These are phyloP conservation scores for Heterohyrax brucei DNA, from an alignment of 2,797 vertebrate genomes.

Conservation along the genomic window DNA sequence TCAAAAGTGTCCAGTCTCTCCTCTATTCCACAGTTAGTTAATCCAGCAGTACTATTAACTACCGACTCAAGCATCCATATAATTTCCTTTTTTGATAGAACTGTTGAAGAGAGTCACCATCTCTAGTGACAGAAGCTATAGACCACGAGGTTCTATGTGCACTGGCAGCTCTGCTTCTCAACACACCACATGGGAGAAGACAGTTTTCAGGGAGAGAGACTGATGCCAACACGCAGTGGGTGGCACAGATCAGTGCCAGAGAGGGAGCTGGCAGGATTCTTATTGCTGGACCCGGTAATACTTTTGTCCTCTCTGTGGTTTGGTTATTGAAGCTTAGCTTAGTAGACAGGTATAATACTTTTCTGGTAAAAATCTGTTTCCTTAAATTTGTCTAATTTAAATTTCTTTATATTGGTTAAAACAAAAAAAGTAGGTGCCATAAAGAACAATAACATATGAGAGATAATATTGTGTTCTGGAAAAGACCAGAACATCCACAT, in stretches of 20 bases:
- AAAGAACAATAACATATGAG: neutral
- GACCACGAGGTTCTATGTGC: neutral
- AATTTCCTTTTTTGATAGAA: slow-evolving; percentile 9
- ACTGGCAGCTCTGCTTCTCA: slow-evolving; percentile 64
- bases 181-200: slow-evolving; percentile 61
- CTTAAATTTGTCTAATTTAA: neutral
- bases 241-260: slow-evolving; percentile 42
- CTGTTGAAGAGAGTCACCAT: slow-evolving; percentile 22
- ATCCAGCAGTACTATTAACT: neutral
- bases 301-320: neutral
- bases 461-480: neutral
- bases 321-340: neutral
- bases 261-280: slow-evolving; percentile 43
- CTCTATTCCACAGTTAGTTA: neutral
- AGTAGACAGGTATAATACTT: neutral
- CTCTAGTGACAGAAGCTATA: slow-evolving; percentile 67
- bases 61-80: neutral
- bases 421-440: neutral
- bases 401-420: neutral
- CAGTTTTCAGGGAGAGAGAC: neutral
- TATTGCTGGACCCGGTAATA: neutral
- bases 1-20: neutral
- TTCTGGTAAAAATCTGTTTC: neutral
- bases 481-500: neutral
- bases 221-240: slow-evolving; percentile 58